Evolutionary conservation across 2,113 vertebrate genomes (phyloP), one percentile per base, ranked within the genome.

Genomic region (Archocentrus centrarchus): DNA sequence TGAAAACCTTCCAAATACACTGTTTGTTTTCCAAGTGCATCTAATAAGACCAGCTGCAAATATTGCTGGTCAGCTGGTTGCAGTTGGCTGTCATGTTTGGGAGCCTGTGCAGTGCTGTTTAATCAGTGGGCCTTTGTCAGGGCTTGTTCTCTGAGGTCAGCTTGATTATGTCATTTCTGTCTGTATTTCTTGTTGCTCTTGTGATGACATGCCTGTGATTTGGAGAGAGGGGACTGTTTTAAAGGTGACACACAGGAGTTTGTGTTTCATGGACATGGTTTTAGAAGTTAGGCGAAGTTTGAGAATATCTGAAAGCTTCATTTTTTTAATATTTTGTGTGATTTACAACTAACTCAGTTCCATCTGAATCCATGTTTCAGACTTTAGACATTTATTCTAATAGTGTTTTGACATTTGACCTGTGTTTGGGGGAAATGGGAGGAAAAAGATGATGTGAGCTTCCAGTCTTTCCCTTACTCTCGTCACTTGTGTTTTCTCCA

Each of bases 401-500:
- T 78, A 59, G 7, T 44, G 75, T 44, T 84, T 73, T 27, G 30
- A 62, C 64, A 83, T 79, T 75, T 78, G 66, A 89, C 57, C 59
- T 76, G 4, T 78, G 83, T n/a, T 61, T 39, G 37, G 62, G 77
- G 59, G 77, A 47, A 63, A 66, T 27, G 14, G 10, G 35, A 14
- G 61, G 62, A 63, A 53, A 73, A 60, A 50, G 59, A 80, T 84
- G 90, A 90, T 41, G 87, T 87, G 79, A 85, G 41, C 64, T 15
- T 11, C 24, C 18, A 59, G 15, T 32, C 62, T 76, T 53, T 79
- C 57, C n/a, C 37, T 27, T 4, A 27, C 80, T 58, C n/a, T 83
- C 58, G 59, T 58, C 58, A 35, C 80, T 77, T 41, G 10, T 73
- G 59, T 83, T 83, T 83, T 88, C 87, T 91, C 86, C 62, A 75